These are phyloP conservation scores for Nyctereutes procyonoides DNA, from an alignment of 2,113 vertebrate species.

Conservation along the genomic window DNA sequence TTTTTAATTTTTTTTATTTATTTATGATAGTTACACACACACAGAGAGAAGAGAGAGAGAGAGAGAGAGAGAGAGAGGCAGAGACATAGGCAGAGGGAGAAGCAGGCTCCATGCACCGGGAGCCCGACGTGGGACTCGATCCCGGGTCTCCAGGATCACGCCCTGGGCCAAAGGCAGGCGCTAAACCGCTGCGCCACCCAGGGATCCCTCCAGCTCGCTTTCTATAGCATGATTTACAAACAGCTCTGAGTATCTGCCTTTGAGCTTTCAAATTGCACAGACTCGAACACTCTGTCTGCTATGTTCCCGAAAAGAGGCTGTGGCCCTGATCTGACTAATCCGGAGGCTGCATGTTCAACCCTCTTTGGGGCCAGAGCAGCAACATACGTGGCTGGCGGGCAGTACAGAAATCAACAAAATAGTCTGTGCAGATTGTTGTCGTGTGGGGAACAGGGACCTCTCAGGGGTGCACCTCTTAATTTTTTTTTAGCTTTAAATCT, in stretches of 20 bases:
- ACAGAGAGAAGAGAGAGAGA: no score
- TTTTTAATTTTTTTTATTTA: no score
- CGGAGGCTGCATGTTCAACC: neutral
- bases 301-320: neutral
- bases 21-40: no score
- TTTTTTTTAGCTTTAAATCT: constrained; percentile 29
- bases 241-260: neutral
- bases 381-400: neutral
- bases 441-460: neutral
- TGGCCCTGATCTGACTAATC: neutral
- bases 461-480: neutral
- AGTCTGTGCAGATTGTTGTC: neutral
- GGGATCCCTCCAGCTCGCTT: neutral
- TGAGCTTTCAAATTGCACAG: neutral
- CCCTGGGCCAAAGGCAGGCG: no score
- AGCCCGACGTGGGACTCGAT: no score
- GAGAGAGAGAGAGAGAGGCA: no score
- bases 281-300: neutral
- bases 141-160: no score
- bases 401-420: neutral
- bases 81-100: no score
- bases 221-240: neutral
- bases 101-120: no score
- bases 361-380: neutral
- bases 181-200: no score